These are phyloP conservation scores for human DNA, from an alignment of 2,113 vertebrate genomes.

Conservation along the genomic window GRCh38 chr9:107473001-107473500, in stretches of 20 bases:
- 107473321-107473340: conserved; percentile 35
- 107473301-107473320: background rate
- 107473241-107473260: background rate
- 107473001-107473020: conserved; percentile 26
- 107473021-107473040: conserved; percentile 58
- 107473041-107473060: conserved; percentile 8
- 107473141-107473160: background rate
- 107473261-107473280: background rate
- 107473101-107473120: conserved; percentile 70
- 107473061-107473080: conserved; percentile 44
- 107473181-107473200: background rate
- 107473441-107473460: conserved; percentile 79
- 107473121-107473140: conserved; percentile 54
- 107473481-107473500: no score
- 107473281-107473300: background rate
- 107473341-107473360: conserved; percentile 57
- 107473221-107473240: conserved; percentile 21
- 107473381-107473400: conserved; percentile 79
- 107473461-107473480: conserved; percentile 71
- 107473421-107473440: conserved; percentile 81
- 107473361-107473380: conserved; percentile 74
- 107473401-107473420: conserved; percentile 82
- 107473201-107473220: conserved; percentile 11
- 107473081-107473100: conserved; percentile 53
- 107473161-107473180: background rate